Conservation (phyloP, 2,113 vertebrate species). For the Eublepharis macularius region DNA sequence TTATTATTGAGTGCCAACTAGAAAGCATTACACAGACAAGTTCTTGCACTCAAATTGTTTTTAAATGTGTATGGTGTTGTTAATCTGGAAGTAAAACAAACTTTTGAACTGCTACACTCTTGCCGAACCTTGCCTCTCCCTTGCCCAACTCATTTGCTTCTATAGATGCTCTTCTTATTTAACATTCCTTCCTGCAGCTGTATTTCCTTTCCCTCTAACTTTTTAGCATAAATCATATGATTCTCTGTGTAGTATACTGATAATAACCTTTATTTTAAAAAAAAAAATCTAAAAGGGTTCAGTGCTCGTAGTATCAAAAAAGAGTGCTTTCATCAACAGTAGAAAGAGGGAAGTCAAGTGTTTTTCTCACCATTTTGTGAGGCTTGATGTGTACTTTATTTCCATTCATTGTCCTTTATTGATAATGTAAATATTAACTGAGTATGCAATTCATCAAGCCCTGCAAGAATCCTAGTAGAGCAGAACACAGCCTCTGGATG, state of each 20-base stretch:
- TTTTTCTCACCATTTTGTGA: neutral
- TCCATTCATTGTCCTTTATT: constrained; percentile 3
- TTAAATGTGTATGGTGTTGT: neutral
- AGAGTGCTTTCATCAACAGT: neutral
- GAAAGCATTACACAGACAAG: neutral
- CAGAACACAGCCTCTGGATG: neutral
- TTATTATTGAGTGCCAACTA: neutral
- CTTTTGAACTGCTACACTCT: neutral
- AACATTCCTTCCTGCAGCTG: neutral
- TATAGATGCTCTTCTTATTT: neutral
- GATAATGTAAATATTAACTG: neutral
- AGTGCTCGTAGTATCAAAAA: neutral
- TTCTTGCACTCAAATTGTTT: neutral
- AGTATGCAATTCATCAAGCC: neutral
- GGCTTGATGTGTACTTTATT: neutral
- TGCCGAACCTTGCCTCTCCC: neutral
- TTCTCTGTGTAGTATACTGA: neutral
- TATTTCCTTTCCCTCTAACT: neutral
- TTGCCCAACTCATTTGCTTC: neutral
- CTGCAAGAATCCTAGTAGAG: no score
- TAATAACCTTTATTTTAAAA: neutral
- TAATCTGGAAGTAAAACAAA: neutral
- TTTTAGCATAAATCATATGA: neutral
- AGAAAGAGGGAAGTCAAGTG: no score
- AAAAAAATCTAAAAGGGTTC: neutral